Evolutionary conservation across 2,797 vertebrate species (phyloP), one percentile per base, ranked within the genome.

Genomic region (Galago senegalensis): DNA sequence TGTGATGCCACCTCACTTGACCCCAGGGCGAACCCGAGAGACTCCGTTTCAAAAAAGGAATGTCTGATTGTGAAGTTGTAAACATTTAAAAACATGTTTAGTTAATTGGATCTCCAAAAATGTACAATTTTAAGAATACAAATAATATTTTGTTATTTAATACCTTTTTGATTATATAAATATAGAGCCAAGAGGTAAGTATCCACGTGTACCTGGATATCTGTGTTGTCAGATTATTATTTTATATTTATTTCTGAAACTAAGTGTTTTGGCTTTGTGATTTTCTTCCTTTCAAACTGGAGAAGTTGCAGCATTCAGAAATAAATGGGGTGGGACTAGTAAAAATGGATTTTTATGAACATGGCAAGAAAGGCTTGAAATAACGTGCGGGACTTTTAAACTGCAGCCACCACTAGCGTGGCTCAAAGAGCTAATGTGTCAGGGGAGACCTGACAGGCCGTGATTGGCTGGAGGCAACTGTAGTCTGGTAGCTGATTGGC

Each of bases 51-150:
- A 53, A 13, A 49, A 49, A 49, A 13, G 46, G 49, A 73, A 5
- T 81, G 9, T 91, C 43, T 93, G 20, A 84, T 85, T 95, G 29
- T 96, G 53, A 93, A 13, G 3, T 63, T 87, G 7, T 46, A 85
- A 65, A 61, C 63, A 87, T 90, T 93, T 82, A 61, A 86, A 65
- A 81, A 70, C 65, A 37, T n/a, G 61, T 75, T 16, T 82, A 94
- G 12, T 90, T 76, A 91, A 63, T 76, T 4, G 93, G 49, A 34
- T 70, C 11, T 90, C 49, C 86, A 96, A 90, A 84, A 73, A 46
- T n/a, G 3, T 95, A 3, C 3, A 85, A 27, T 75, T 92, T 90
- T 84, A 81, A 90, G 60, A 81, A 76, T 88, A 65, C 2, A 76
- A 13, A 79, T 84, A 94, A 77, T 89, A 61, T 21, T 43, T 67